Conservation (phyloP, 2,888 invertebrate species). For the Tachina grossa region DNA sequence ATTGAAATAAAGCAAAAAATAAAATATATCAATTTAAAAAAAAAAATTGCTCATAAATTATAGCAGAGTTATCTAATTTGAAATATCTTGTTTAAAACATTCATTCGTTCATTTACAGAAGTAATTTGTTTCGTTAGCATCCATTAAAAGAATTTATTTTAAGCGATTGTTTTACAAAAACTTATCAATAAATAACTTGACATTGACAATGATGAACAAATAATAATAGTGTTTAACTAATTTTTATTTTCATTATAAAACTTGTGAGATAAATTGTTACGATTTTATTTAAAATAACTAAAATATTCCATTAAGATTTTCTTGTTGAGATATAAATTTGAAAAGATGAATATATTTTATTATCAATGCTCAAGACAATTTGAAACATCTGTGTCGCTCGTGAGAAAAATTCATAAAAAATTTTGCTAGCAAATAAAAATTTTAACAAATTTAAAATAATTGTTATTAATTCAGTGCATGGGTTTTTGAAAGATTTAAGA, state of each 20-base stretch:
- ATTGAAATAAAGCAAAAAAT: conserved; percentile 7
- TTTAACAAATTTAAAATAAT: too few relatives aligned
- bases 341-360: conserved; percentile 7
- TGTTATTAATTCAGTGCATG: too few relatives aligned
- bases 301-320: conserved; percentile 50
- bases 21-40: not conserved
- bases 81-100: conserved; percentile 45
- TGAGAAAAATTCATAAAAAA: not conserved
- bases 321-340: conserved; percentile 13
- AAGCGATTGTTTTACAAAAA: conserved; percentile 22
- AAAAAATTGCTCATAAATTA: conserved; percentile 51
- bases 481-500: too few relatives aligned
- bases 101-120: conserved; percentile 48
- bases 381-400: conserved; percentile 50
- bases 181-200: conserved; percentile 33
- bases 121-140: conserved; percentile 45
- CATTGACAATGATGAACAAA: conserved; percentile 67
- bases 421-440: too few relatives aligned
- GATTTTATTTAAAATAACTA: conserved; percentile 24
- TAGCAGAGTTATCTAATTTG: conserved; percentile 53
- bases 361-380: conserved; percentile 8
- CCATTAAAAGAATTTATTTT: conserved; percentile 54
- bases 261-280: conserved; percentile 28
- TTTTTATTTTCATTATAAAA: conserved; percentile 51
- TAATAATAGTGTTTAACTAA: conserved; percentile 46